phyloP scores from a whole-genome alignment of 2,888 invertebrate genomes.

The Choristoneura rosaceana region DNA sequence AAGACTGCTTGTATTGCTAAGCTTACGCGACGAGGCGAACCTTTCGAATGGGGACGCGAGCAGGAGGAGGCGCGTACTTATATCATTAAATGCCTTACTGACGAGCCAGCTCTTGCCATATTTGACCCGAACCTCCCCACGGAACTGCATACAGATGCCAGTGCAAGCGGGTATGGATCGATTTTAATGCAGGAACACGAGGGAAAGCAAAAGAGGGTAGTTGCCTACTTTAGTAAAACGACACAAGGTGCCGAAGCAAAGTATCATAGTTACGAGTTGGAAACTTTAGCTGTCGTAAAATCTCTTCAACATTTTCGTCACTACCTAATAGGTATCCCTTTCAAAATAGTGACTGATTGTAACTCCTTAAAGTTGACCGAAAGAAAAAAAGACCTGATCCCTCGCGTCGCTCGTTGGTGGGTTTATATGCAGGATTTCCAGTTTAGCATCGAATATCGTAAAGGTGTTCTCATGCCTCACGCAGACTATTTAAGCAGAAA shows the following conservation, averaged over 20 bases:
- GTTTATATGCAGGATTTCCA: slow-evolving; percentile 49
- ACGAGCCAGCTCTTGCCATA: slow-evolving; percentile 1
- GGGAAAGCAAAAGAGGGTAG: not conserved
- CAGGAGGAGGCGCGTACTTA: not conserved
- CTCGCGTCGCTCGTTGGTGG: slow-evolving; percentile 56
- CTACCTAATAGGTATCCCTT: slow-evolving; percentile 43
- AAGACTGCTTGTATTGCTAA: slow-evolving; percentile 2
- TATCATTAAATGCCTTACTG: not conserved
- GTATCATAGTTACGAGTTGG: slow-evolving; percentile 48
- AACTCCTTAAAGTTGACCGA: slow-evolving; percentile 52
- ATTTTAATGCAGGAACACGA: slow-evolving; percentile 47
- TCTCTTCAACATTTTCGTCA: slow-evolving; percentile 38
- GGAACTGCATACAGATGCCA: slow-evolving; percentile 51
- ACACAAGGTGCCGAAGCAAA: slow-evolving; percentile 29
- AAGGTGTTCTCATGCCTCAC: slow-evolving; percentile 48
- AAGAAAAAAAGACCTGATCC: slow-evolving; percentile 51
- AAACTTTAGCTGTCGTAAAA: slow-evolving; percentile 45
- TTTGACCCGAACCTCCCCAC: slow-evolving; percentile 43
- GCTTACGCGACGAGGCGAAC: not conserved
- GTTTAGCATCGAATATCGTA: slow-evolving; percentile 45
- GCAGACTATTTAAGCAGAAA: slow-evolving; percentile 53
- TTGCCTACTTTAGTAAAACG: slow-evolving; percentile 29
- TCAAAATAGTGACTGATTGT: slow-evolving; percentile 54
- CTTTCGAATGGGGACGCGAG: slow-evolving; percentile 4
- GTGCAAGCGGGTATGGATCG: slow-evolving; percentile 44